Evolutionary conservation across 2,113 vertebrate genomes (phyloP).

Genomic region (Camelus dromedarius): DNA sequence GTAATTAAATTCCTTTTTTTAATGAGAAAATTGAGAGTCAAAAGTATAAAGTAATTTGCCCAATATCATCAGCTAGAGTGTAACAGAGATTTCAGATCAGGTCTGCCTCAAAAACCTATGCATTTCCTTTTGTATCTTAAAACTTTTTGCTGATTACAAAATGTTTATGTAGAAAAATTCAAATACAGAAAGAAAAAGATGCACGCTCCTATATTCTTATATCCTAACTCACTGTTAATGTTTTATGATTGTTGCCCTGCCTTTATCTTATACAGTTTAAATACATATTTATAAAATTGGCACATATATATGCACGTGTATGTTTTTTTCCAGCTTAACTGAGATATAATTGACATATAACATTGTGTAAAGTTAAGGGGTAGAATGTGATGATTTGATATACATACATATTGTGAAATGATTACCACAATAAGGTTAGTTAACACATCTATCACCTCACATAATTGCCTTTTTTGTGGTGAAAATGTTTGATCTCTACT

Average conservation of each 20-base stretch:
- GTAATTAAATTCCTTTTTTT: not conserved
- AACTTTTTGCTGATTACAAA: not conserved
- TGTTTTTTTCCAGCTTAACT: not conserved
- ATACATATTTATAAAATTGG: conserved; percentile 14
- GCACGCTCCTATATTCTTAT: not conserved
- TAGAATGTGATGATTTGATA: not conserved
- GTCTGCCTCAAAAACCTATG: not conserved
- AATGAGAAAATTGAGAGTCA: not conserved
- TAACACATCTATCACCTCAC: not conserved
- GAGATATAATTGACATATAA: not conserved
- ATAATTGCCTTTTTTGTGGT: not conserved
- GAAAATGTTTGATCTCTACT: not conserved
- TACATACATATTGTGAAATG: not conserved
- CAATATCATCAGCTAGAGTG: not conserved
- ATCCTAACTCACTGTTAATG: conserved; percentile 5
- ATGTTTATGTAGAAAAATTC: conserved; percentile 11
- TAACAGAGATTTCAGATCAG: conserved; percentile 19
- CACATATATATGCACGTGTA: not conserved
- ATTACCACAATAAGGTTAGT: not conserved
- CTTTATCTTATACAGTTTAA: conserved; percentile 23
- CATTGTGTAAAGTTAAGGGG: not conserved
- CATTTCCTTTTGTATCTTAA: not conserved
- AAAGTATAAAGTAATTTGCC: not conserved
- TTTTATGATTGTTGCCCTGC: not conserved
- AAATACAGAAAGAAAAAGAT: not conserved